These are phyloP conservation scores for Danaus plexippus DNA, from an alignment of 1,140 invertebrate genomes.

Conservation along the genomic window DNA sequence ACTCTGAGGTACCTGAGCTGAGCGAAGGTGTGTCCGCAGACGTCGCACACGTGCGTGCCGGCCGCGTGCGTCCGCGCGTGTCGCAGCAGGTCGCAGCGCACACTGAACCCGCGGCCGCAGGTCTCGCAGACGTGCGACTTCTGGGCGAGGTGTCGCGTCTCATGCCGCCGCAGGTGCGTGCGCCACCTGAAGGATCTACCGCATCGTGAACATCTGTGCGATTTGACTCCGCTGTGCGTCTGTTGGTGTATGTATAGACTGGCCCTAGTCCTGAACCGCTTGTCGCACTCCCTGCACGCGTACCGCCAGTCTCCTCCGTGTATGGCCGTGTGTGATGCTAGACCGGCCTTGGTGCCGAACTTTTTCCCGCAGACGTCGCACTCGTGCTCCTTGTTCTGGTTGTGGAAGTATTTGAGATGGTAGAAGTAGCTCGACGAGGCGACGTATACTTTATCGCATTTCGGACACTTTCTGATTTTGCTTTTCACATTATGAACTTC, in stretches of 20 bases:
- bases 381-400: conserved; percentile 68
- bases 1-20: conserved; percentile 72
- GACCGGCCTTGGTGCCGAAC: conserved; percentile 65
- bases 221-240: conserved; percentile 66
- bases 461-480: conserved; percentile 74
- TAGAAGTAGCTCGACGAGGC: conserved; percentile 74
- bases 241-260: conserved; percentile 72
- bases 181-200: conserved; percentile 65
- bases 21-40: conserved; percentile 73
- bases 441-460: conserved; percentile 80
- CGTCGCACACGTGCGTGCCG: conserved; percentile 61
- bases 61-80: conserved; percentile 69
- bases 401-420: conserved; percentile 75
- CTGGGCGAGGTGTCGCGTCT: conserved; percentile 63
- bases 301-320: conserved; percentile 70
- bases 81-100: conserved; percentile 68
- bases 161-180: conserved; percentile 66
- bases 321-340: conserved; percentile 48
- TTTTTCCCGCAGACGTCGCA: conserved; percentile 71
- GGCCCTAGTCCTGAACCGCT: conserved; percentile 70
- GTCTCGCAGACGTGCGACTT: conserved; percentile 66
- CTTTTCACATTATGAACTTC: conserved; percentile 59
- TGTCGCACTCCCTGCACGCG: conserved; percentile 68
- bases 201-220: conserved; percentile 64
- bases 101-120: conserved; percentile 71